Conservation (phyloP, 2,797 vertebrate genomes). For the Holocentrus rufus region DNA sequence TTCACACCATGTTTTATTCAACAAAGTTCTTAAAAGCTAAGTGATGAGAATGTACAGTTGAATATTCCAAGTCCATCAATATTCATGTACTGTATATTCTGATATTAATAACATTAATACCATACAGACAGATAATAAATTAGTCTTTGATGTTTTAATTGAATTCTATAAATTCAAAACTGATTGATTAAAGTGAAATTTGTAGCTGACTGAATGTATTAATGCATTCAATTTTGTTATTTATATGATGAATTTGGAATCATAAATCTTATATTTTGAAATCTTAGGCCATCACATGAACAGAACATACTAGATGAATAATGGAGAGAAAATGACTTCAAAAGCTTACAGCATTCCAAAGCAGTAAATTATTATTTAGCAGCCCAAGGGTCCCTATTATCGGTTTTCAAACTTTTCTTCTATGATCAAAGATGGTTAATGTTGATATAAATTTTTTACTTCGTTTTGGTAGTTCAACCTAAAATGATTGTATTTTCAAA, state of each 20-base stretch:
- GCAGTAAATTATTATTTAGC: neutral
- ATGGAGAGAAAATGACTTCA: neutral
- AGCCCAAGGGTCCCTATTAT: neutral
- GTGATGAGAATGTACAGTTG: constrained; percentile 34
- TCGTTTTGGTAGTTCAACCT: constrained; percentile 10
- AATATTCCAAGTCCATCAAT: constrained; percentile 38
- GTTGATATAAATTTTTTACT: too few species aligned
- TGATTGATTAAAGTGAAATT: neutral
- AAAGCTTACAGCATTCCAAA: neutral
- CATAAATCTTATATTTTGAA: neutral
- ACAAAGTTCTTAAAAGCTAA: constrained; percentile 18
- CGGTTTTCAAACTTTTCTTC: too few species aligned
- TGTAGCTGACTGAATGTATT: constrained; percentile 25
- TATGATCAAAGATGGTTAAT: too few species aligned
- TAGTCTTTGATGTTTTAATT: constrained; percentile 19
- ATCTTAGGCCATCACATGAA: neutral
- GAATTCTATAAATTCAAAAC: constrained; percentile 10
- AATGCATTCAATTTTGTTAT: neutral
- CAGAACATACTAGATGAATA: neutral
- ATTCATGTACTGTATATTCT: constrained; percentile 39
- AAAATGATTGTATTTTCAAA: constrained; percentile 21
- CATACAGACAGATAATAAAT: constrained; percentile 4
- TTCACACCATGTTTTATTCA: constrained; percentile 49
- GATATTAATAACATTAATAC: constrained; percentile 33
- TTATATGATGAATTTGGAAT: neutral